These are phyloP conservation scores for Scortum barcoo DNA, from an alignment of 2,113 vertebrate species.

Conservation along the genomic window DNA sequence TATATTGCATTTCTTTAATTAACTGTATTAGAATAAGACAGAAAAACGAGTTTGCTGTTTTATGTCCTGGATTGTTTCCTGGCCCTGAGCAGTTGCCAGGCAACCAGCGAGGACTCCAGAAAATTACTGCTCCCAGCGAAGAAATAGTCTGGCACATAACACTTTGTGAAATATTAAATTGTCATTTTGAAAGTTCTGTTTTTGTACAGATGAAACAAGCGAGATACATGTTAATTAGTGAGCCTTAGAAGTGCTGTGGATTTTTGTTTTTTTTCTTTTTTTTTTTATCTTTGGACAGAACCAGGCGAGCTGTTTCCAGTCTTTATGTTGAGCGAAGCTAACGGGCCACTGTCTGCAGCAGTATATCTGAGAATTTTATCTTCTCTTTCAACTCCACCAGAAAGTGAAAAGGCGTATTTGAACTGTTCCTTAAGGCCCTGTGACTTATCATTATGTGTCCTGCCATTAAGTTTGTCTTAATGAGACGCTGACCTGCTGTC, in stretches of 20 bases:
- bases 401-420: neutral
- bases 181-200: neutral
- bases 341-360: too few relatives aligned
- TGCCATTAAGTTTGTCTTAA: constrained; percentile 9
- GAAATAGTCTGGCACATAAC: neutral
- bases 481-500: constrained; percentile 17
- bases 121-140: neutral
- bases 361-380: neutral
- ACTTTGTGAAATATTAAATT: neutral
- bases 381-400: neutral
- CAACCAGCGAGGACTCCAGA: neutral
- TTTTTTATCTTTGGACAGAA: neutral
- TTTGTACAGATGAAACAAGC: neutral
- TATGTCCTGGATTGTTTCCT: neutral
- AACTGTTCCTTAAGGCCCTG: neutral
- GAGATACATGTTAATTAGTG: neutral
- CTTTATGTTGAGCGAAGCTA: neutral
- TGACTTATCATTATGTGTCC: neutral
- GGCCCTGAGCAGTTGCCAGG: neutral
- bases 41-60: too few relatives aligned
- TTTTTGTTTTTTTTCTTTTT: too few relatives aligned
- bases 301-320: neutral
- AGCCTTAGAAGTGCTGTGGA: neutral
- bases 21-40: too few relatives aligned
- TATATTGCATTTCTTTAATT: too few relatives aligned